Percentiles rank a stretch among this genome's conserved stretches.
These are phyloP conservation scores for Silurus asotus DNA, from an alignment of 2,113 vertebrate genomes.

Conservation along the genomic window DNA sequence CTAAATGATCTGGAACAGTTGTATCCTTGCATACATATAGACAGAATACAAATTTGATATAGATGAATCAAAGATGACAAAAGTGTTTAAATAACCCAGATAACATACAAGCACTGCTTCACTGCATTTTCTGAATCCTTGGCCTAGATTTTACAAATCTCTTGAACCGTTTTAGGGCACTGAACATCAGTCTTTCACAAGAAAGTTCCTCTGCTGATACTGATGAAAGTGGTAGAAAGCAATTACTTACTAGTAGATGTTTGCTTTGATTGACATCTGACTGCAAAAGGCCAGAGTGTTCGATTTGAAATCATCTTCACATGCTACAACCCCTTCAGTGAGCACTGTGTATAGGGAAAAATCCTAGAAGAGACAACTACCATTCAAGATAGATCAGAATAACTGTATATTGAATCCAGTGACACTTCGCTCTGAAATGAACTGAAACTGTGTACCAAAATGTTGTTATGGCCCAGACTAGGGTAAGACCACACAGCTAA, in stretches of 20 bases:
- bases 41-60: background rate
- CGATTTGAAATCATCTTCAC: background rate
- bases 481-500: background rate
- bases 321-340: background rate
- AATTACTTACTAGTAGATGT: no score
- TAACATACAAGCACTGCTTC: background rate
- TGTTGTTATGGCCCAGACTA: no score
- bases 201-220: background rate
- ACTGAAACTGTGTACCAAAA: no score
- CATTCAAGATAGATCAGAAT: background rate
- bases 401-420: background rate
- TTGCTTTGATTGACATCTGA: background rate
- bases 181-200: background rate
- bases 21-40: background rate
- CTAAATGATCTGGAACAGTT: background rate
- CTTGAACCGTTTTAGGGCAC: background rate
- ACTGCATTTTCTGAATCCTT: background rate
- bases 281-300: background rate
- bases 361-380: background rate
- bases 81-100: background rate
- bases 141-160: background rate
- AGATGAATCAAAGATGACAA: no score
- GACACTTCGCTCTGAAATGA: background rate
- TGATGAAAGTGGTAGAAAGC: background rate
- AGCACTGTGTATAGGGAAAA: background rate